Percentiles rank a stretch among this genome's conserved stretches.
Evolutionary conservation across 2,113 vertebrate species (phyloP).

Genomic region (Pseudonaja textilis): DNA sequence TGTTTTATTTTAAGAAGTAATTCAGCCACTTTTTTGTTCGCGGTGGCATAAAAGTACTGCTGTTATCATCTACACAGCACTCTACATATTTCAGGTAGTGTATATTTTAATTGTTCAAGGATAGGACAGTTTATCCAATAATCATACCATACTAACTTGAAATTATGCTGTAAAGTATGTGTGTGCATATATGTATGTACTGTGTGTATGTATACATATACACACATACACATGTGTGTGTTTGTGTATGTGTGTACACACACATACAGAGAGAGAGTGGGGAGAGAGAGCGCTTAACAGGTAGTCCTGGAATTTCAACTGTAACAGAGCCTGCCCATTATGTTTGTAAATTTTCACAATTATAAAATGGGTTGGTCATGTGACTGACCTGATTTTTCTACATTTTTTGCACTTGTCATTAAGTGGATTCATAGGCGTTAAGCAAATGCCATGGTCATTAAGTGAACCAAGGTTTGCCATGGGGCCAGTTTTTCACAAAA

Average conservation of each 20-base stretch:
- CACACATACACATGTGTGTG: too few species aligned
- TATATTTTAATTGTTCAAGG: not conserved
- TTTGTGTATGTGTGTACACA: not conserved
- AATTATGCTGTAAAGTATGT: not conserved
- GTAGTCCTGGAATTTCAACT: not conserved
- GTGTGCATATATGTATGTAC: not conserved
- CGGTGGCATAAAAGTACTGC: not conserved
- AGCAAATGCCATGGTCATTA: not conserved
- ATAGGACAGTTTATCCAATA: not conserved
- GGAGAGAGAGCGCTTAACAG: not conserved
- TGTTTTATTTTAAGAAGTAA: not conserved
- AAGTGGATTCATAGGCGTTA: not conserved
- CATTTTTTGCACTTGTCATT: not conserved
- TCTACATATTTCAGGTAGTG: not conserved
- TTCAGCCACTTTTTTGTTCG: not conserved
- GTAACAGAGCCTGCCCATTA: not conserved
- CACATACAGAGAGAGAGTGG: not conserved
- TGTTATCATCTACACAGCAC: not conserved
- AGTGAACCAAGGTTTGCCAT: not conserved
- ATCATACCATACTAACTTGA: accelerated
- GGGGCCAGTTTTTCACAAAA: not conserved
- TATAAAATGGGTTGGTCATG: not conserved
- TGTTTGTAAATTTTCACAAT: not conserved
- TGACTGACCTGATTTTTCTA: not conserved
- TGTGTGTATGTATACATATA: not conserved